Evolutionary conservation across 1,140 invertebrate genomes (phyloP), one percentile per base, ranked within the genome.

Genomic region (Orussus abietinus): DNA sequence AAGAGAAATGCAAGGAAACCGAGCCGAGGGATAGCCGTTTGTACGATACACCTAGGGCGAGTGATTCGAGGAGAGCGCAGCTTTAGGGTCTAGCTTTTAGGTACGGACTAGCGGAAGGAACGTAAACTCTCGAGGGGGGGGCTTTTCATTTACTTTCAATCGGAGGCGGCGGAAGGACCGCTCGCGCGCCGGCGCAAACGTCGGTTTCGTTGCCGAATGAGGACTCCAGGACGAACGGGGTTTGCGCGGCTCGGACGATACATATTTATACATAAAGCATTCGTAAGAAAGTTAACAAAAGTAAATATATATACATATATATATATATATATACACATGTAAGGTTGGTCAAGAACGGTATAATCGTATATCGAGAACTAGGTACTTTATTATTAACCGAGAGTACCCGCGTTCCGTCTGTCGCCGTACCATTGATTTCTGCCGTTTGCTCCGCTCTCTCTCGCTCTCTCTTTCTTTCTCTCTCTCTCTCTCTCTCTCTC

Each of bases 211-310:
- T 61, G 48, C 46, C 52, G 42, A 63, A 45, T 45, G 53, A 61
- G 53, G 48, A 68, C 53, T 69, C 51, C 47, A 58, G n/a, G 64
- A 68, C 60, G 59, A 70, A 64, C 57, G 49, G 49, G 49, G 58
- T 65, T 69, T 66, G 61, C 59, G 59, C 58, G 55, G 62, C 56
- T 70, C 66, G n/a, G 67, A 67, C 54, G 62, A 67, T 67, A 70
- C 69, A 70, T 72, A 72, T 72, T 72, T 72, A 74, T 71, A 74
- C 60, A 70, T 69, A 67, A 62, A 66, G 51, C 51, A 53, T 63
- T 66, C 62, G 69, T 72, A 68, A 69, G 62, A 69, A 74, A 70
- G 62, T 71, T 72, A 48, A 67, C 47, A 53, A 56, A 42, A 44
- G 42, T 49, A 66, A n/a, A n/a, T n/a, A n/a, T n/a, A n/a, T n/a